Evolutionary conservation across 1,140 invertebrate genomes (phyloP).

Genomic region (Frieseomelitta varia): DNA sequence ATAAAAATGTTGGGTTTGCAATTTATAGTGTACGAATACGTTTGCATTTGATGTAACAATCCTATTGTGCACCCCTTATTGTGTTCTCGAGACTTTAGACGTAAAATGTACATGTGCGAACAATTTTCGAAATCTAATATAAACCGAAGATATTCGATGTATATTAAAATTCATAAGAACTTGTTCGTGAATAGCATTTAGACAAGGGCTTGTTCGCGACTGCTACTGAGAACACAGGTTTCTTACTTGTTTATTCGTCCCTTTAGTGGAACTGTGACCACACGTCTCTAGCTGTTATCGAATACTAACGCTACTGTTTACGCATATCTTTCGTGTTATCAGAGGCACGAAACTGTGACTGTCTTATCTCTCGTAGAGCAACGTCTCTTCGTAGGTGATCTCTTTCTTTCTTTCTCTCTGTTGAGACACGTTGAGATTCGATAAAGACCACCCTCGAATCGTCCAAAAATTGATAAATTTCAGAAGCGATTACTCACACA

Average conservation of each 20-base stretch:
- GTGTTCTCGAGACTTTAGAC: too few species aligned
- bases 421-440: neutral
- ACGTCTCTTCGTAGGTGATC: slow-evolving; percentile 1
- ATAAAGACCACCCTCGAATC: too few species aligned
- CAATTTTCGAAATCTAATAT: too few species aligned
- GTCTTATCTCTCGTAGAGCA: slow-evolving; percentile 24
- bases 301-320: slow-evolving; percentile 51
- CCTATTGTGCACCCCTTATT: too few species aligned
- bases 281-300: slow-evolving; percentile 48
- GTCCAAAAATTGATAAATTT: too few species aligned
- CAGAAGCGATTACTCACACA: too few species aligned
- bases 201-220: neutral
- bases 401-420: too few species aligned
- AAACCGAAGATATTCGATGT: too few species aligned
- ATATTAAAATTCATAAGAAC: neutral
- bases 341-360: neutral
- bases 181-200: neutral
- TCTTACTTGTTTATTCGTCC: slow-evolving; percentile 33
- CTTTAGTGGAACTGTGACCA: slow-evolving; percentile 13
- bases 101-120: too few species aligned
- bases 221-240: neutral
- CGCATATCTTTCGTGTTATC: slow-evolving; percentile 49
- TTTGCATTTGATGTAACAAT: too few species aligned
- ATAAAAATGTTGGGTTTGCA: too few species aligned
- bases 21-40: too few species aligned